A percentile compares a stretch with the other conserved stretches of the same genome.
Evolutionary conservation across 1,140 invertebrate genomes (phyloP).

Genomic region (Sesamia nonagrioides): DNA sequence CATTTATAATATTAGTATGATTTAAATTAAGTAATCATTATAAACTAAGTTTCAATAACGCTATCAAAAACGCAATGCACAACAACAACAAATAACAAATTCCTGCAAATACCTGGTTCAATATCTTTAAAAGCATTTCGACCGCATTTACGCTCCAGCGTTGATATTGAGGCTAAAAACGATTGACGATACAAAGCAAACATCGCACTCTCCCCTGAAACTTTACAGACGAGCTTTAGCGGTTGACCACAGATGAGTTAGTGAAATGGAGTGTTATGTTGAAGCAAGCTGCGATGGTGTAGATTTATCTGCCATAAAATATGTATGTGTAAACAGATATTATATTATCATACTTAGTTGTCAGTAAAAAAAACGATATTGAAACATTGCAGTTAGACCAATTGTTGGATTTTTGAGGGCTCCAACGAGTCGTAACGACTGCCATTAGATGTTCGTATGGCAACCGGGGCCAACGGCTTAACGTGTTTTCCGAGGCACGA

Average conservation of each 20-base stretch:
- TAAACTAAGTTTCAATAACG: no score
- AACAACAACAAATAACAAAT: neutral
- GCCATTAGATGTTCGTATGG: no score
- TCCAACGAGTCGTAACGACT: no score
- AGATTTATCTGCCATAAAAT: neutral
- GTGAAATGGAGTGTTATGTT: constrained; percentile 9
- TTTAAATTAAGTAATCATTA: no score
- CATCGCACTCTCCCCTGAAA: constrained; percentile 34
- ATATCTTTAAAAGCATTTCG: constrained; percentile 21
- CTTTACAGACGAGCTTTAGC: constrained; percentile 41
- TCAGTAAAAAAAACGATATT: no score
- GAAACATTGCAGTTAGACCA: no score
- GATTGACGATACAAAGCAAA: constrained; percentile 44
- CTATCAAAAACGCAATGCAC: neutral
- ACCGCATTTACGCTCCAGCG: constrained; percentile 6
- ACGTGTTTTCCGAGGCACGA: no score
- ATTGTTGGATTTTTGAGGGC: no score
- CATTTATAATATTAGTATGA: no score
- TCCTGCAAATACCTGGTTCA: neutral
- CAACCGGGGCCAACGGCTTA: no score
- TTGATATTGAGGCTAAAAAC: constrained; percentile 45
- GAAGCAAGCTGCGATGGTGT: neutral
- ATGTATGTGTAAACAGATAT: no score
- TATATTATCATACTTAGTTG: no score
- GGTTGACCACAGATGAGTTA: neutral